phyloP scores from a whole-genome alignment of 2,113 vertebrate genomes.

The Stegostoma tigrinum region DNA sequence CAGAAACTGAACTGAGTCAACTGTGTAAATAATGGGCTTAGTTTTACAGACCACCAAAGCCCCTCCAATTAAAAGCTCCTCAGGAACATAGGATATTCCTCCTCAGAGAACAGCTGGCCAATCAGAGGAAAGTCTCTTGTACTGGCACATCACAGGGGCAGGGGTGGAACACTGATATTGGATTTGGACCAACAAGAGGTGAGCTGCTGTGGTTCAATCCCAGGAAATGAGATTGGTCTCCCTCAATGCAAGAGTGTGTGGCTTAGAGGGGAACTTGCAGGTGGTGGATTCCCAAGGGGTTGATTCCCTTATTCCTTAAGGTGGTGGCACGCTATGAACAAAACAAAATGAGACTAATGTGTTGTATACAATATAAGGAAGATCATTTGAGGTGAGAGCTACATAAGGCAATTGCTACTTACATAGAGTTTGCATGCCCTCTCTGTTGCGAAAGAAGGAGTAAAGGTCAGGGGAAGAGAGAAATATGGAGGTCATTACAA shows the following conservation, averaged over 20 bases:
- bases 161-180: not conserved
- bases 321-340: not conserved
- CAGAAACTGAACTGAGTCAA: not conserved
- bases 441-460: not conserved
- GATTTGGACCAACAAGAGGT: not conserved
- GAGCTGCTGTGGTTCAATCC: not conserved
- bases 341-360: not conserved
- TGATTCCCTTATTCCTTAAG: too few species aligned
- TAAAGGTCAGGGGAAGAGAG: not conserved
- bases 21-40: not conserved
- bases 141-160: not conserved
- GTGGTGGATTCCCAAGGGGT: too few species aligned
- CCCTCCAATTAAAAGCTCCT: not conserved
- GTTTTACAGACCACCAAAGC: not conserved
- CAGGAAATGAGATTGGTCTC: not conserved
- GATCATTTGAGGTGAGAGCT: not conserved
- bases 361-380: not conserved
- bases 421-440: conserved; percentile 56
- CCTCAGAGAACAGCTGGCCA: not conserved
- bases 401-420: conserved; percentile 46
- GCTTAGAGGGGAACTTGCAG: too few species aligned
- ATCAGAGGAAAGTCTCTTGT: not conserved
- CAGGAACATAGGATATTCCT: not conserved
- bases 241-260: too few species aligned
- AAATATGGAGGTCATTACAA: not conserved